Evolutionary conservation across 2,113 vertebrate genomes (phyloP).

Genomic region (Shinisaurus crocodilurus): DNA sequence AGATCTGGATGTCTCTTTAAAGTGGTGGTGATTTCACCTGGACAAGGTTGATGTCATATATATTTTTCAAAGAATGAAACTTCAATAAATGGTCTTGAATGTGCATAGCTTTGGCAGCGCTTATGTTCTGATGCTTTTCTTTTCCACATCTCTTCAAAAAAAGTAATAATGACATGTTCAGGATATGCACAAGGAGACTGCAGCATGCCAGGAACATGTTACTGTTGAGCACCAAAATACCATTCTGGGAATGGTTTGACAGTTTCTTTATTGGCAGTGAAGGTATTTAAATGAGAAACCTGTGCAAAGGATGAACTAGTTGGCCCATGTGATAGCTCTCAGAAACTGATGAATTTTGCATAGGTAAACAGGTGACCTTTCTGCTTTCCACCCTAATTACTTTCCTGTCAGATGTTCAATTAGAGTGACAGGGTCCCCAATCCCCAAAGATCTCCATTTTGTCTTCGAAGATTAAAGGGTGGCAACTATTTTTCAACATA

Average conservation of each 20-base stretch:
- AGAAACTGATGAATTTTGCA: constrained; percentile 45
- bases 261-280: background rate
- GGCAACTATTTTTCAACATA: constrained; percentile 64
- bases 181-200: background rate
- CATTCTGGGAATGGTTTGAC: constrained; percentile 28
- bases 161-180: background rate
- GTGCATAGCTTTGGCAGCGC: background rate
- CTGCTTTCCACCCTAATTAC: constrained; percentile 45
- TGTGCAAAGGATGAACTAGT: background rate
- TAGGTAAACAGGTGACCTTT: background rate
- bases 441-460: constrained; percentile 55
- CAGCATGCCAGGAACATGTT: background rate
- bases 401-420: constrained; percentile 53
- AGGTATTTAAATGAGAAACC: constrained; percentile 22
- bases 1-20: background rate
- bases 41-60: background rate
- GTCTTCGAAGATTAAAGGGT: constrained; percentile 69
- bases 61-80: background rate
- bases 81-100: rapidly evolving
- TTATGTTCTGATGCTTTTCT: background rate
- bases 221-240: background rate
- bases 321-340: background rate
- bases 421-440: constrained; percentile 33
- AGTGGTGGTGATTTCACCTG: background rate
- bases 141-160: background rate